Evolutionary conservation across 2,797 vertebrate species (phyloP), one percentile per base, ranked within the genome.

Genomic region (Nasua narica): DNA sequence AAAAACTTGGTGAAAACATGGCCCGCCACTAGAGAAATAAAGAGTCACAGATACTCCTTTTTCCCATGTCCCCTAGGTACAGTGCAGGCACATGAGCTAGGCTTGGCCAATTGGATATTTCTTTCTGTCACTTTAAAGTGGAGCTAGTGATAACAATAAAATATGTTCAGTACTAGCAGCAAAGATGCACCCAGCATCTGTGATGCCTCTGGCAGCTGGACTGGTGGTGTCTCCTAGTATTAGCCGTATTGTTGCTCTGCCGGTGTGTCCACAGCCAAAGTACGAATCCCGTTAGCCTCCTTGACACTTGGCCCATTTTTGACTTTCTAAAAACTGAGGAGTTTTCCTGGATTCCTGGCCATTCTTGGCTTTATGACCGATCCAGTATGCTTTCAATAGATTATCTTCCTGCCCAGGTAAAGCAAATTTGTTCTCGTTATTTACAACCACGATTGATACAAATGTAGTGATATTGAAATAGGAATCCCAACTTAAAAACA

Each of bases 61-160:
- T 8, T 11, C 32, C 18, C 3, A 2, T 11, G 1, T 8, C 15
- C 40, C 43, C 0, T 76, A 50, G 50, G 7, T 21, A 32, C 25
- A 25, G 2, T 3, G 0, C 1, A 62, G 50, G 10, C 16, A 2
- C 3, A 29, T 19, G 60, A 77, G 32, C 29, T 8, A 37, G 9
- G 19, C 29, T 74, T 29, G 27, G n/a, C 15, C 46, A 72, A 0
- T 7, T 7, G 37, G 11, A 1, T 50, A 58, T 56, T 82, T 86
- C 32, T 89, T 48, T 29, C 16, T 78, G 29, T 40, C 23, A 72
- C 54, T 87, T 92, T 79, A 14, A 87, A 83, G 14, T 81, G n/a
- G 37, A 77, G 5, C 2, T 32, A 62, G 13, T 54, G 23, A n/a
- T 27, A 19, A 23, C 14, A 8, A 27, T 18, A 5, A 81, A n/a